Conservation (phyloP, 2,888 invertebrate genomes). For the Noctua fimbriata region DNA sequence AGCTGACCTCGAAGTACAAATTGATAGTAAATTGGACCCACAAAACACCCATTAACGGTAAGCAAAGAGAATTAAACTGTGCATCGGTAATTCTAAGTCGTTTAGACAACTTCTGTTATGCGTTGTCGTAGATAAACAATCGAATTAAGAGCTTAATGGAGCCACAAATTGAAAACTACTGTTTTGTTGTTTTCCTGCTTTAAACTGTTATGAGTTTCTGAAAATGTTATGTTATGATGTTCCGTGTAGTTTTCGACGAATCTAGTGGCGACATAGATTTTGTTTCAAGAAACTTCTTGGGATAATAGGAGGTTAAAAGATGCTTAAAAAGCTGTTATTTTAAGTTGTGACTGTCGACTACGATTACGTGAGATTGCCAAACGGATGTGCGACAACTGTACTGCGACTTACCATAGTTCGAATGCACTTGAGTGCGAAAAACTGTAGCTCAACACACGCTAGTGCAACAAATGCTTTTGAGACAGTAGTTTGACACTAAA, state of each 20-base stretch:
- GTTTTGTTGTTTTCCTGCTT: conserved; percentile 75
- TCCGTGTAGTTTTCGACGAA: conserved; percentile 4
- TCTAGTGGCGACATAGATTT: background rate
- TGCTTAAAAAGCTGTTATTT: background rate
- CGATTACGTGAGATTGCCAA: too few relatives aligned
- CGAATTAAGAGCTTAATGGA: conserved; percentile 81
- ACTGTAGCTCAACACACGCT: too few relatives aligned
- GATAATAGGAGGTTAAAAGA: background rate
- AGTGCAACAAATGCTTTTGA: too few relatives aligned
- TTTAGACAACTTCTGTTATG: conserved; percentile 78
- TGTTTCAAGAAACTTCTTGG: background rate
- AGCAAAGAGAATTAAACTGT: conserved; percentile 58
- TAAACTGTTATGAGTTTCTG: conserved; percentile 46
- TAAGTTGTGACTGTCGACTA: background rate
- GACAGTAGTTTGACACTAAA: too few relatives aligned
- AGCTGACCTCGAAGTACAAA: conserved; percentile 48
- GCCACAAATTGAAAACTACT: conserved; percentile 81
- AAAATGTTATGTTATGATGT: conserved; percentile 13
- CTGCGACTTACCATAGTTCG: too few relatives aligned
- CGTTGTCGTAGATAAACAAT: conserved; percentile 76
- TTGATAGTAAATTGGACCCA: conserved; percentile 55
- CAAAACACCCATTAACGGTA: conserved; percentile 57
- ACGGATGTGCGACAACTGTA: too few relatives aligned
- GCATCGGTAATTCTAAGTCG: conserved; percentile 69
- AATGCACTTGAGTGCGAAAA: too few relatives aligned